These are phyloP conservation scores for Eurypyga helias DNA, from an alignment of 2,113 vertebrate genomes.

Conservation along the genomic window DNA sequence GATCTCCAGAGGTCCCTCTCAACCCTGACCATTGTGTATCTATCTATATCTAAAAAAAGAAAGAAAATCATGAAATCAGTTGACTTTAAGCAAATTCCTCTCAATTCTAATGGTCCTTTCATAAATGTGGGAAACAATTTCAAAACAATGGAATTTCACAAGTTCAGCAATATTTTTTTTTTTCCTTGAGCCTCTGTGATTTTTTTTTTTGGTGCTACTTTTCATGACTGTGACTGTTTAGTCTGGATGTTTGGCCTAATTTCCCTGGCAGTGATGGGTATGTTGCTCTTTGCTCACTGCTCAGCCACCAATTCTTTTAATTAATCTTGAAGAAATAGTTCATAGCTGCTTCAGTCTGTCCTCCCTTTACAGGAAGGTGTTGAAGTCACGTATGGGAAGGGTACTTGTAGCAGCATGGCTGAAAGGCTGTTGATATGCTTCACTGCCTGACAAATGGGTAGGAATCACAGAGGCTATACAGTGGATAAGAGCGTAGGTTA, in stretches of 20 bases:
- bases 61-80: neutral
- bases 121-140: neutral
- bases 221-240: neutral
- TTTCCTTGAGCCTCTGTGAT: neutral
- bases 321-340: neutral
- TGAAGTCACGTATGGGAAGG: neutral
- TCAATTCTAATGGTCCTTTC: neutral
- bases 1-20: too few species aligned
- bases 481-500: neutral
- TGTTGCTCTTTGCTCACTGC: neutral
- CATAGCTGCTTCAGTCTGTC: neutral
- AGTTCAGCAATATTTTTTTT: neutral
- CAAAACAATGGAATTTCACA: neutral
- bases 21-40: too few species aligned
- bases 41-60: neutral
- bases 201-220: neutral
- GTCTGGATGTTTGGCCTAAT: neutral
- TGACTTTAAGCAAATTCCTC: neutral
- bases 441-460: neutral
- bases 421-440: neutral
- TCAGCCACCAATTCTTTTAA: neutral
- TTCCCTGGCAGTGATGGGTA: fast-evolving
- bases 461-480: neutral
- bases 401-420: neutral
- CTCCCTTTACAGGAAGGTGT: neutral